A percentile compares a stretch with the other conserved stretches of the same genome.
Conservation (phyloP, 2,797 vertebrate species). For the Notoglanidium macrostoma region DNA sequence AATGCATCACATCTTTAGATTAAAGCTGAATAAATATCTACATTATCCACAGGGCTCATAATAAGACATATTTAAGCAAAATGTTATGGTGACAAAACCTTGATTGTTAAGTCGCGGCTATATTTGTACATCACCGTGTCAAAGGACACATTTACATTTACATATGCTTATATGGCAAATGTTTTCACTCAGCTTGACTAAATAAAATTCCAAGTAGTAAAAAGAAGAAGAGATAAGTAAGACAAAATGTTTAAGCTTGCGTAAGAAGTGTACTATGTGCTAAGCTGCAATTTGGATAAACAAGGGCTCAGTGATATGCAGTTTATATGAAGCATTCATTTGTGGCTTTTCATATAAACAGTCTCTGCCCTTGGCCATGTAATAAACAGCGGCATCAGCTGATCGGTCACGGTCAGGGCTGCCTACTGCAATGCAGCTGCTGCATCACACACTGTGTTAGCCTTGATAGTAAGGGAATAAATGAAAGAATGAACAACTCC, state of each 20-base stretch:
- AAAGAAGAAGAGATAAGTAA: neutral
- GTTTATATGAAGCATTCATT: conserved; percentile 28
- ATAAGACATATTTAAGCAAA: neutral
- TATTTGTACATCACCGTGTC: neutral
- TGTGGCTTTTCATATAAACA: conserved; percentile 33
- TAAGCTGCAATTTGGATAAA: conserved; percentile 5
- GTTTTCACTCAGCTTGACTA: neutral
- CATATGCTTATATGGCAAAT: neutral
- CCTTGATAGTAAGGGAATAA: conserved; percentile 51
- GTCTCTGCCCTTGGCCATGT: conserved; percentile 24
- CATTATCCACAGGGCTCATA: neutral
- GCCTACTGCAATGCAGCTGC: conserved; percentile 58
- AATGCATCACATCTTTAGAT: neutral
- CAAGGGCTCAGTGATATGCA: neutral
- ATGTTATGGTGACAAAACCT: neutral
- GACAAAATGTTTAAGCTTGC: neutral
- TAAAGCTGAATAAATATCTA: neutral
- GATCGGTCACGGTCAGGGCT: conserved; percentile 54
- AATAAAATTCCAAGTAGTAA: neutral
- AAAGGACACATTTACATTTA: conserved; percentile 1
- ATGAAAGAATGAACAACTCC: neutral
- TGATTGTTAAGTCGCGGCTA: neutral
- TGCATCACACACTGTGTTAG: conserved; percentile 71
- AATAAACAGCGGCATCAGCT: conserved; percentile 41
- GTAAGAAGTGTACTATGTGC: conserved; percentile 1